phyloP scores from a whole-genome alignment of 2,797 vertebrate genomes.

The Mormyrus hasselquistii region DNA sequence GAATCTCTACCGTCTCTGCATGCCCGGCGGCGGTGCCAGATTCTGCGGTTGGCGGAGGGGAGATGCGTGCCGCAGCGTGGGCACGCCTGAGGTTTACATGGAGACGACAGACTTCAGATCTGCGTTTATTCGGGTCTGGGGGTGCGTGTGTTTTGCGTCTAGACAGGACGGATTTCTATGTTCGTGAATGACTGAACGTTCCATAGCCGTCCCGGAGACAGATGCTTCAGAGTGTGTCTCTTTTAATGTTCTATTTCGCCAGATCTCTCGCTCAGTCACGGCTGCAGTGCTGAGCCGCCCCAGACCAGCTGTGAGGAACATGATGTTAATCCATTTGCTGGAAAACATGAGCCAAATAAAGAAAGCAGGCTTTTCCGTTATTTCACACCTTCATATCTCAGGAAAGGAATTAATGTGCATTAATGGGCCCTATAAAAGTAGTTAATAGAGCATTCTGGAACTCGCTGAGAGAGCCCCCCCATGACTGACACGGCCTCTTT shows the following conservation, averaged over 20 bases:
- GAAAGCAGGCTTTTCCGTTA: constrained; percentile 38
- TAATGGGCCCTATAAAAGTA: constrained; percentile 79
- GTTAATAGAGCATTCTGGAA: constrained; percentile 95
- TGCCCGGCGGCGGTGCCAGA: constrained; percentile 60
- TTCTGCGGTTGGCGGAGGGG: constrained; percentile 42
- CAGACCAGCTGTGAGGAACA: background rate
- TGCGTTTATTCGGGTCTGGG: background rate
- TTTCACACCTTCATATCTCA: constrained; percentile 46
- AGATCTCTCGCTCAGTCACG: background rate
- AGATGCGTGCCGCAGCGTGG: background rate
- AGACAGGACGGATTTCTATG: background rate
- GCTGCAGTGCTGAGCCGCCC: background rate
- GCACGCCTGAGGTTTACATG: background rate
- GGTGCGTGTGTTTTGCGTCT: background rate
- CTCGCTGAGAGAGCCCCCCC: constrained; percentile 91
- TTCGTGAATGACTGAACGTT: background rate
- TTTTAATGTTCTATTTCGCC: background rate
- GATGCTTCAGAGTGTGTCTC: background rate
- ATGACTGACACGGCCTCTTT: constrained; percentile 93
- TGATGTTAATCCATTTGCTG: background rate
- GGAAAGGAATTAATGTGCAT: constrained; percentile 68
- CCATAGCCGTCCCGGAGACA: background rate
- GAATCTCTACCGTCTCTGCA: constrained; percentile 57
- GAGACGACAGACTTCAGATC: background rate
- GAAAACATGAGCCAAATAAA: constrained; percentile 26